phyloP scores from a whole-genome alignment of 2,888 invertebrate genomes.

The Limnephilus auricula region DNA sequence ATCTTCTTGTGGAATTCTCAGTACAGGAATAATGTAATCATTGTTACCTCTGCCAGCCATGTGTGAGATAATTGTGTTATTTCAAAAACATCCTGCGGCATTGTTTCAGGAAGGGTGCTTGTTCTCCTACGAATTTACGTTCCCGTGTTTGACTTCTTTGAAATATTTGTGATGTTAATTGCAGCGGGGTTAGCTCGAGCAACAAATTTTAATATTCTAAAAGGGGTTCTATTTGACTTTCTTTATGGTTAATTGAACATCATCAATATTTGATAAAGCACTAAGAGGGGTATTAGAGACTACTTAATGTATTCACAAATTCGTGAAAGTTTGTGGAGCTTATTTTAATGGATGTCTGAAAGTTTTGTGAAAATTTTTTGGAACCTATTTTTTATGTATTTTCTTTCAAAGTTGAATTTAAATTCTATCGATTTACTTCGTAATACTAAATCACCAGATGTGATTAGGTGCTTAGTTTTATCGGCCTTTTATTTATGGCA shows the following conservation, averaged over 20 bases:
- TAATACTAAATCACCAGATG: neutral
- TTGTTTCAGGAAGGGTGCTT: neutral
- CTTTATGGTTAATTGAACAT: neutral
- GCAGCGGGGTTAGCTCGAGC: neutral
- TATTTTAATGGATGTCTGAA: neutral
- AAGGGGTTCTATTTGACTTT: neutral
- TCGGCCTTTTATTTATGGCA: neutral
- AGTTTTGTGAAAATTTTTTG: neutral
- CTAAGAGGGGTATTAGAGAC: neutral
- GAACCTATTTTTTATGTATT: neutral
- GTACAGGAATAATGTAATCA: neutral
- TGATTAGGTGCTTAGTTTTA: neutral
- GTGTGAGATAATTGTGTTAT: neutral
- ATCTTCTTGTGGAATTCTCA: neutral
- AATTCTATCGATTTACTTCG: neutral
- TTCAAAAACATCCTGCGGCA: neutral
- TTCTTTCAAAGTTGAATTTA: neutral
- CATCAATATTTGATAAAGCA: neutral
- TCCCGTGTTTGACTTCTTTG: neutral
- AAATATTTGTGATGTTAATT: slow-evolving; percentile 2
- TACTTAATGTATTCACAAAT: neutral
- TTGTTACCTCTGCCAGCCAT: neutral
- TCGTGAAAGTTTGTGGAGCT: neutral
- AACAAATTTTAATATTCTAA: neutral
- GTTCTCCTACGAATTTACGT: neutral